Evolutionary conservation across 2,113 vertebrate genomes (phyloP).

Genomic region (Lucifuga dentata): DNA sequence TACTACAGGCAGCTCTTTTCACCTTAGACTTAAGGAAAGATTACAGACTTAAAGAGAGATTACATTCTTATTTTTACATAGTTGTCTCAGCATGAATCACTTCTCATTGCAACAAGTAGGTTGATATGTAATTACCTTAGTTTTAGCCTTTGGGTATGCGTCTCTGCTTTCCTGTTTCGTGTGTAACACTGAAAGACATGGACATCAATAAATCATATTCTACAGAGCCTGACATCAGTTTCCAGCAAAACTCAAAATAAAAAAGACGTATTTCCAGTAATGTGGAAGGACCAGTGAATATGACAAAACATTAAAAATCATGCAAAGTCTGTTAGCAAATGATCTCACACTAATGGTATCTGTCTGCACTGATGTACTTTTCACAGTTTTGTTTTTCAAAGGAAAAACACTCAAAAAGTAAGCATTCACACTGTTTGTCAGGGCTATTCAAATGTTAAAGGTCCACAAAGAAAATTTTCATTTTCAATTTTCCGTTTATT

Average conservation of each 20-base stretch:
- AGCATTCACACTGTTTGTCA: too few relatives aligned
- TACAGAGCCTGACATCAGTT: background rate
- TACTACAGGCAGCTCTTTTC: background rate
- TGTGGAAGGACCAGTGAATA: background rate
- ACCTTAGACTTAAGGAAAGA: constrained; percentile 28
- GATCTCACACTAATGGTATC: too few relatives aligned
- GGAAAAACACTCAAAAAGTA: too few relatives aligned
- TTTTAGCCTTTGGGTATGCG: constrained; percentile 18
- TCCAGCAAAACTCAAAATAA: too few relatives aligned
- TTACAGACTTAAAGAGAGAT: constrained; percentile 7
- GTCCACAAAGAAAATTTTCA: too few relatives aligned
- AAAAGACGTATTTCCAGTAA: background rate
- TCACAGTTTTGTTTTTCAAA: too few relatives aligned
- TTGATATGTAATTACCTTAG: constrained; percentile 42
- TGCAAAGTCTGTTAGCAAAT: too few relatives aligned
- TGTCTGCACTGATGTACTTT: too few relatives aligned
- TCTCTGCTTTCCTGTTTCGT: constrained; percentile 37
- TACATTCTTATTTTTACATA: background rate
- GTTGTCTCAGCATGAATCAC: background rate
- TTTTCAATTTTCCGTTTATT: too few relatives aligned
- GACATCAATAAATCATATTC: constrained; percentile 2
- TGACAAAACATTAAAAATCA: too few relatives aligned
- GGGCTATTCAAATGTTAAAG: too few relatives aligned
- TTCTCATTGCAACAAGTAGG: constrained; percentile 4
- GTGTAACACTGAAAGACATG: constrained; percentile 59